Conservation (phyloP, 2,888 invertebrate species). For the Platypus cylindrus region DNA sequence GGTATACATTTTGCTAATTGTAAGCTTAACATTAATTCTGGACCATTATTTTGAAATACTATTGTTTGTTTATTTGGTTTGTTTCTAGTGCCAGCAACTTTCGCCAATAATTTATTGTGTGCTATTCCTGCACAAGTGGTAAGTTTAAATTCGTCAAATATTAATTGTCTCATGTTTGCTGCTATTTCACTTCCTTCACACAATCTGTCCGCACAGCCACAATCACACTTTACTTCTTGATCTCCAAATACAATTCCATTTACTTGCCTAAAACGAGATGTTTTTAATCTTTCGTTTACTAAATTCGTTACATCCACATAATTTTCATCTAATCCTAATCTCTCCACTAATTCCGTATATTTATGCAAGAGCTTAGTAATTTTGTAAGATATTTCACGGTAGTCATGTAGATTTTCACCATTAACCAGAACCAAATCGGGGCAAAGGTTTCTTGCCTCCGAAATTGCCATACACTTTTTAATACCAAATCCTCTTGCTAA, state of each 20-base stretch:
- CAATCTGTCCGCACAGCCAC: conserved; percentile 61
- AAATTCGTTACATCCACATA: conserved; percentile 66
- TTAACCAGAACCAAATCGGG: conserved; percentile 62
- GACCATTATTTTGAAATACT: conserved; percentile 55
- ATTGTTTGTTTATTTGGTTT: conserved; percentile 78
- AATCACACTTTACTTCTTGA: conserved; percentile 45
- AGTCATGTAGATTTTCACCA: conserved; percentile 73
- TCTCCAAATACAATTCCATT: conserved; percentile 47
- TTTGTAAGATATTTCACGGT: conserved; percentile 65
- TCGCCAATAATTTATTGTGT: conserved; percentile 73
- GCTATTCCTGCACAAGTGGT: conserved; percentile 75
- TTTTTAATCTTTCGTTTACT: conserved; percentile 40
- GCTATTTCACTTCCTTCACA: conserved; percentile 62
- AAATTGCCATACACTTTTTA: conserved; percentile 62
- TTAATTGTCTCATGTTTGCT: conserved; percentile 57
- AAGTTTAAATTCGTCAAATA: conserved; percentile 55
- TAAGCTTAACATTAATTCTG: conserved; percentile 52
- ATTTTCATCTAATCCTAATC: conserved; percentile 76
- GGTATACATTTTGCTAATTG: conserved; percentile 51
- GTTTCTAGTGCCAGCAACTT: conserved; percentile 57
- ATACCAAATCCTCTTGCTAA: conserved; percentile 63
- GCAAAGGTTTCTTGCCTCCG: conserved; percentile 62
- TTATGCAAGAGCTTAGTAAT: conserved; percentile 58
- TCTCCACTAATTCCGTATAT: conserved; percentile 63
- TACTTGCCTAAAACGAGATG: conserved; percentile 10